phyloP scores from a whole-genome alignment of 2,113 vertebrate genomes.

The Onychorhynchus coronatus region DNA sequence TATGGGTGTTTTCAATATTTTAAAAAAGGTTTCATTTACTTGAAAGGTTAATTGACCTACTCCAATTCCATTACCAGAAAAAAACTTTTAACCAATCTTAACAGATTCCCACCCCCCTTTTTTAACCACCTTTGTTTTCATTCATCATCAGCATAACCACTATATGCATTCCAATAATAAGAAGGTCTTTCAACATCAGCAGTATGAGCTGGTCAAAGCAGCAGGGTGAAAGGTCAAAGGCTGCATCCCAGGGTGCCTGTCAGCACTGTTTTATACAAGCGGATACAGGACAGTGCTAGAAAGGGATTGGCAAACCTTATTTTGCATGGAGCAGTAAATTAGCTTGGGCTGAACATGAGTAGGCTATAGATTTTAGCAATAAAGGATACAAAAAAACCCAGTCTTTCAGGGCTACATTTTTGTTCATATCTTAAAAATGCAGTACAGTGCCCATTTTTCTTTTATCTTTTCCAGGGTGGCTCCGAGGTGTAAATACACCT shows the following conservation, averaged over 20 bases:
- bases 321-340: neutral
- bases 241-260: neutral
- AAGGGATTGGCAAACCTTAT: neutral
- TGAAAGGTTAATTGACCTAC: neutral
- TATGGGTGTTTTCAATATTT: neutral
- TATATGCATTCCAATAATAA: neutral
- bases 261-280: neutral
- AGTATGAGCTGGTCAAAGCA: neutral
- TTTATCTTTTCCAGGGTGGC: too few relatives aligned
- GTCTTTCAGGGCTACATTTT: neutral
- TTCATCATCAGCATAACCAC: neutral
- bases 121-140: neutral
- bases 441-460: accelerated
- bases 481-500: neutral
- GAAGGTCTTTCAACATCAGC: neutral
- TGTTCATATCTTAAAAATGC: neutral
- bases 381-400: neutral
- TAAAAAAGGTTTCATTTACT: neutral
- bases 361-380: neutral
- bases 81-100: neutral
- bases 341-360: neutral
- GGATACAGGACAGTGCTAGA: too few relatives aligned
- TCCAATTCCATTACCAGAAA: neutral
- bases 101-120: accelerated
- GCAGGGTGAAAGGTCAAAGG: neutral